phyloP scores from a whole-genome alignment of 2,888 invertebrate genomes.

The Dryomyza anilis region DNA sequence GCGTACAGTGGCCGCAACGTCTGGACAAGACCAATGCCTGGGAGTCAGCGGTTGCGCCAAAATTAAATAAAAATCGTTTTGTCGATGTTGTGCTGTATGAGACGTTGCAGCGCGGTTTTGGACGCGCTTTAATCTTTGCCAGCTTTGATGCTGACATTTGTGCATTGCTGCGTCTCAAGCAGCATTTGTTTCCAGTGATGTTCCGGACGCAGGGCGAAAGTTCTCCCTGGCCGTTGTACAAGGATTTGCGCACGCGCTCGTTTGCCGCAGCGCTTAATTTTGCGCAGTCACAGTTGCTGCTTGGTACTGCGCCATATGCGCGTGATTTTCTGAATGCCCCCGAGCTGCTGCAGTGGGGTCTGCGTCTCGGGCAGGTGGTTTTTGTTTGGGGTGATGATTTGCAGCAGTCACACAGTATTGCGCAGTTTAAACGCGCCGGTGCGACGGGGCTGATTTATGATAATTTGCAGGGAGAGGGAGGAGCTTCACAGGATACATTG shows the following conservation, averaged over 20 bases:
- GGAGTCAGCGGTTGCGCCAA: conserved; percentile 73
- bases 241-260: conserved; percentile 80
- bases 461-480: conserved; percentile 68
- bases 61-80: conserved; percentile 90
- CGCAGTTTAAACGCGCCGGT: conserved; percentile 81
- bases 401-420: conserved; percentile 79
- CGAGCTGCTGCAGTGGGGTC: conserved; percentile 64
- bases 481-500: conserved; percentile 45
- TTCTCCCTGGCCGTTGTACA: conserved; percentile 68
- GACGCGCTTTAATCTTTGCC: conserved; percentile 86
- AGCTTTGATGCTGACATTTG: conserved; percentile 97
- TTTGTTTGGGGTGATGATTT: conserved; percentile 98
- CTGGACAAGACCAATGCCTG: conserved; percentile 76
- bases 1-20: conserved; percentile 95
- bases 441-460: conserved; percentile 96
- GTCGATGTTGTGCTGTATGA: conserved; percentile 82
- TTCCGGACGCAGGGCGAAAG: conserved; percentile 67
- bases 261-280: conserved; percentile 81
- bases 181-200: conserved; percentile 94
- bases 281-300: conserved; percentile 77
- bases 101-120: conserved; percentile 76
- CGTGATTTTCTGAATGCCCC: conserved; percentile 73
- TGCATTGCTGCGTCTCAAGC: conserved; percentile 88
- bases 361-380: conserved; percentile 78
- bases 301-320: conserved; percentile 89